Conservation (phyloP, 64 coral and sea anemone genomes). For the Montipora sp. region DNA sequence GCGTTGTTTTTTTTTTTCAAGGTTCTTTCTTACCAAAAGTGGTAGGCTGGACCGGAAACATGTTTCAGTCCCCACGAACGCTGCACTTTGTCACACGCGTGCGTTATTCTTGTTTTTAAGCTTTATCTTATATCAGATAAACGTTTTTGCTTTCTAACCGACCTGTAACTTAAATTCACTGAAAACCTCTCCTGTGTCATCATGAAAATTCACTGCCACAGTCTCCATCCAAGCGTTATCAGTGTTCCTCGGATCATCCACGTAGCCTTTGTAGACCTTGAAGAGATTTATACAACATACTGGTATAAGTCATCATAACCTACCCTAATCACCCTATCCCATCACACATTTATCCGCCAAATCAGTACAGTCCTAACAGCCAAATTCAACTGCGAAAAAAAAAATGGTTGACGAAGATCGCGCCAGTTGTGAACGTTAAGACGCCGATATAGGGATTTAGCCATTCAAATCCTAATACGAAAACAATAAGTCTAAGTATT, state of each 20-base stretch:
- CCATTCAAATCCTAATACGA: no score
- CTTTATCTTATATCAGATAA: background rate
- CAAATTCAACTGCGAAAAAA: background rate
- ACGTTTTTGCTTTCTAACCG: background rate
- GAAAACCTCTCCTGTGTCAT: conserved; percentile 94
- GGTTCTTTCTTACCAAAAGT: no score
- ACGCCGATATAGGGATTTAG: no score
- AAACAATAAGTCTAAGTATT: no score
- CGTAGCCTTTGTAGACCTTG: conserved; percentile 98
- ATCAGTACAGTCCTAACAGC: background rate
- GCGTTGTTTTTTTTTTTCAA: no score
- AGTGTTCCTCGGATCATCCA: conserved; percentile 97
- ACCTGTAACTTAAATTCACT: conserved; percentile 93
- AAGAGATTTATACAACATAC: background rate
- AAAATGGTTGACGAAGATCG: background rate
- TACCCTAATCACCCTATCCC: background rate
- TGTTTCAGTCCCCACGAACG: no score
- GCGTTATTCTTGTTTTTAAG: background rate
- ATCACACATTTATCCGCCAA: background rate
- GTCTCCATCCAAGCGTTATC: conserved; percentile 99
- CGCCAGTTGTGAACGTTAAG: no score
- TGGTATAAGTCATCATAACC: background rate
- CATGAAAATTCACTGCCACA: conserved; percentile 94
- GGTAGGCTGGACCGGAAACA: no score
- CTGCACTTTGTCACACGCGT: background rate